Evolutionary conservation across 1,140 invertebrate genomes (phyloP).

Genomic region (Magallana ariakensis): DNA sequence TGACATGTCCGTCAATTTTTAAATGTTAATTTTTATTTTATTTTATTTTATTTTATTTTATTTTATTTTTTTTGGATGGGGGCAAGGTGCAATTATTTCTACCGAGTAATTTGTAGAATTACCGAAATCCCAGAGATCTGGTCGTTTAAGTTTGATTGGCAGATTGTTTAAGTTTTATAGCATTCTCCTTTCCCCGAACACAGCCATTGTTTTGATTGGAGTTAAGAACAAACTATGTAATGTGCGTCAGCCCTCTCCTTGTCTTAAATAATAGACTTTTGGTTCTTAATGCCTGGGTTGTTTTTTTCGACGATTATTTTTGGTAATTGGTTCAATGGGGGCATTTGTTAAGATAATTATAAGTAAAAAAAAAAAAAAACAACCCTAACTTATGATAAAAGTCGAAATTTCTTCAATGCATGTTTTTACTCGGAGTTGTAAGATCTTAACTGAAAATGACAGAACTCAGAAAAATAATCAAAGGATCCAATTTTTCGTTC

Average conservation of each 20-base stretch:
- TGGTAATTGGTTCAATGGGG: background rate
- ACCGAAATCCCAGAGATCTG: background rate
- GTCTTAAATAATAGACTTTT: background rate
- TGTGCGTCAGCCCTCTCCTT: background rate
- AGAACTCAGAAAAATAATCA: too few relatives aligned
- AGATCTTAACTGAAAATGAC: too few relatives aligned
- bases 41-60: too few relatives aligned
- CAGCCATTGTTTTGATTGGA: conserved; percentile 12
- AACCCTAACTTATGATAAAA: background rate
- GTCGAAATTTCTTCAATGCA: too few relatives aligned
- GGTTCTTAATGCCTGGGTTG: background rate
- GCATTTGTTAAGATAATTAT: background rate
- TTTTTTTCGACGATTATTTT: background rate
- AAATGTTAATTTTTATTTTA: too few relatives aligned
- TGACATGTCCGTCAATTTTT: too few relatives aligned
- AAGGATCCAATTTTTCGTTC: too few relatives aligned
- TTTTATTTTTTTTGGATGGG: too few relatives aligned
- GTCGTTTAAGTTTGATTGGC: conserved; percentile 14
- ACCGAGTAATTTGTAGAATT: conserved; percentile 4
- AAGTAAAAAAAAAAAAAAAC: background rate
- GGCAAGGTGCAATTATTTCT: too few relatives aligned
- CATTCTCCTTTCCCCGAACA: background rate
- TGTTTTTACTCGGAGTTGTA: too few relatives aligned
- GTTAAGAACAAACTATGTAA: background rate
- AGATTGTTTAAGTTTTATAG: background rate